Evolutionary conservation across 2,888 invertebrate species (phyloP), one percentile per base, ranked within the genome.

Genomic region (Andrena chrysosceles): DNA sequence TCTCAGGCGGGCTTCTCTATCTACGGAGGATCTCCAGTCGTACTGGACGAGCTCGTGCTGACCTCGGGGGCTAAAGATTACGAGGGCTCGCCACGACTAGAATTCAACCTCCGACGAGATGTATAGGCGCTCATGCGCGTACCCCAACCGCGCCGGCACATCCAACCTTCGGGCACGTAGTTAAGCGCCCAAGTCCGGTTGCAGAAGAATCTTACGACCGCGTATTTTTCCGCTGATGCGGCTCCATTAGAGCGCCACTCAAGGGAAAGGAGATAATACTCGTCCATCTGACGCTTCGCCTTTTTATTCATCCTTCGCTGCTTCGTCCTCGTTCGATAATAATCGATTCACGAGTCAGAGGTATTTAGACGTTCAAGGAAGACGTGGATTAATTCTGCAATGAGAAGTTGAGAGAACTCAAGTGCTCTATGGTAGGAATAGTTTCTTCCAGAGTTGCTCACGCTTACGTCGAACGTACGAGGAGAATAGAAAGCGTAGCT

Each of bases 21-120:
- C 90, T 87, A 67, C 84, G 83, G 71, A 85, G 84, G 83, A 91
- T 91, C 91, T 89, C 71, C 81, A 64, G 68, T 71, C 75, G 79
- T 80, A 82, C 77, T 26, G 89, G 88, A 83, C 85, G 86, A 88
- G 89, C 88, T 85, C 87, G 89, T 90, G 92, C 90, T 92, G 91
- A 92, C 92, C 92, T 91, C 91, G 88, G 87, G 91, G 91, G 91
- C 90, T 91, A 91, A 90, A 91, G 92, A 92, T 92, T 92, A 92
- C 91, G 89, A 89, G 91, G 90, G 90, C 91, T 91, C 83, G 87
- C 88, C 89, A 80, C 84, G 85, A 85, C 90, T 92, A 91, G 91
- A 91, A 91, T 90, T 90, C 89, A 87, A 85, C 75, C 89, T 75
- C 85, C 68, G 35, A 48, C 76, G 75, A 86, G 79, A 81, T 77